Evolutionary conservation across 2,113 vertebrate species (phyloP).

Genomic region (Macrotis lagotis): DNA sequence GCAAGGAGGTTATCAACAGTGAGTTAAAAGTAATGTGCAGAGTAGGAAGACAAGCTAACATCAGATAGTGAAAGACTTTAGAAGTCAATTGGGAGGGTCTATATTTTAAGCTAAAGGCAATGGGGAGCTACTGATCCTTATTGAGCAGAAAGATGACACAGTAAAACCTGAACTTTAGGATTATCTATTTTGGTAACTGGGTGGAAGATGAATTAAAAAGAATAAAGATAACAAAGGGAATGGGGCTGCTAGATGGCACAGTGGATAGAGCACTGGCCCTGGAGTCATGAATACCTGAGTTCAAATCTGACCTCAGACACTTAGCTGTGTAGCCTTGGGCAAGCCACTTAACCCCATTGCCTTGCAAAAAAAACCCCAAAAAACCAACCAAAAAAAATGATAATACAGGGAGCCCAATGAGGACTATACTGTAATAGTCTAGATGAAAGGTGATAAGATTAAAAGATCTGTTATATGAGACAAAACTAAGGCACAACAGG

Average conservation of each 20-base stretch:
- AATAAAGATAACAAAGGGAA: neutral
- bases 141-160: neutral
- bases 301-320: no score
- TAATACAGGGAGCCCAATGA: neutral
- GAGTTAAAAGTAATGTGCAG: neutral
- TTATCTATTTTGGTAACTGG: neutral
- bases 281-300: no score
- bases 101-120: neutral
- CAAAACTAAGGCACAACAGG: neutral
- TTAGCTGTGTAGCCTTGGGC: no score
- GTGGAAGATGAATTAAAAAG: neutral
- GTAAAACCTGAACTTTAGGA: neutral
- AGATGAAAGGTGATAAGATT: neutral
- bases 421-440: neutral
- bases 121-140: neutral
- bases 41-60: neutral
- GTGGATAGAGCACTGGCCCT: no score
- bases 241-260: no score
- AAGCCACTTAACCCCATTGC: no score
- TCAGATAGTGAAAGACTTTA: neutral
- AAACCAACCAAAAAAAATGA: no score
- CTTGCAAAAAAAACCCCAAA: no score
- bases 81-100: neutral
- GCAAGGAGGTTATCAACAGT: neutral
- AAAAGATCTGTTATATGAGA: neutral